phyloP scores from a whole-genome alignment of 1,140 invertebrate genomes.

The Lepidurus packardi region DNA sequence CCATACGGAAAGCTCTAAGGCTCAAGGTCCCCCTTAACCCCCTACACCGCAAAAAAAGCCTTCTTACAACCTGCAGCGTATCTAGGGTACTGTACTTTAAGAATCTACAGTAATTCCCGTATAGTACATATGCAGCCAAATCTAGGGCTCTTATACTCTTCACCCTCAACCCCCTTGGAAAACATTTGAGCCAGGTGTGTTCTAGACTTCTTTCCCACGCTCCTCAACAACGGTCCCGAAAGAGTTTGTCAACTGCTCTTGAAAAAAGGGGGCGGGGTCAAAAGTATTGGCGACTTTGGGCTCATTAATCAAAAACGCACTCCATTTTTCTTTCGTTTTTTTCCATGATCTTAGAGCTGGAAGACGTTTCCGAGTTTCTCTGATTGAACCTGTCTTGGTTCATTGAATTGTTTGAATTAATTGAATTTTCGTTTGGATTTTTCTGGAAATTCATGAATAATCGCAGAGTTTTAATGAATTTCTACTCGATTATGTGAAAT shows the following conservation, averaged over 20 bases:
- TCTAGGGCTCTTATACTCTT: neutral
- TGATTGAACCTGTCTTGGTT: too few species aligned
- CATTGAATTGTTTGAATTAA: too few species aligned
- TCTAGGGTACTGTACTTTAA: too few species aligned
- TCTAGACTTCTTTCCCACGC: neutral
- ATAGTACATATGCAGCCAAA: conserved; percentile 4
- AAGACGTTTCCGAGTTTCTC: too few species aligned
- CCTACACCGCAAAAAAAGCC: neutral
- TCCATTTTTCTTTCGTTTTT: too few species aligned
- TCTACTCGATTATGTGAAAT: too few species aligned
- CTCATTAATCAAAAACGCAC: too few species aligned
- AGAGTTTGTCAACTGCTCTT: conserved; percentile 9
- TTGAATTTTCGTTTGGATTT: too few species aligned
- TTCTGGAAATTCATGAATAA: neutral
- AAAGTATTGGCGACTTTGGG: neutral
- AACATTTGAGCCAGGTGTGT: neutral
- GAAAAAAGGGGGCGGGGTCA: neutral
- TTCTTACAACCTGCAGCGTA: neutral
- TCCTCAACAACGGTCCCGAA: neutral
- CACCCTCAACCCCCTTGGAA: neutral
- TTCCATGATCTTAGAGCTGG: too few species aligned
- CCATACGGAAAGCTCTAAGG: neutral
- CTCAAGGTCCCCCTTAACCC: neutral
- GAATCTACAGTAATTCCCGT: neutral
- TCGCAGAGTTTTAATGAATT: neutral